phyloP scores from a whole-genome alignment of 1,140 invertebrate genomes.

The Monomorium pharaonis region DNA sequence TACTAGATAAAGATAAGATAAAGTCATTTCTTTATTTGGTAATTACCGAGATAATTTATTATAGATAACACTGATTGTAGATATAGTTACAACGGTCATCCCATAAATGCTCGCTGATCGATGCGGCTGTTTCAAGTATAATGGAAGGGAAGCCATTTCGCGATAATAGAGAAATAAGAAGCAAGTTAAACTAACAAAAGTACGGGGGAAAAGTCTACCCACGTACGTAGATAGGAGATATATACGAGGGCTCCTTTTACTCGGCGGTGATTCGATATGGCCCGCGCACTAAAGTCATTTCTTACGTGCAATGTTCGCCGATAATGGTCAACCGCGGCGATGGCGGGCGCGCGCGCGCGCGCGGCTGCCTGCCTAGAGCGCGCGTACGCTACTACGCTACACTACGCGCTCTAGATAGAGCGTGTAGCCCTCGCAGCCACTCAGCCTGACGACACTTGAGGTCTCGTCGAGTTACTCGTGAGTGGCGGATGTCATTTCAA shows the following conservation, averaged over 20 bases:
- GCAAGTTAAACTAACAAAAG: constrained; percentile 47
- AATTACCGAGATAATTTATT: too few species aligned
- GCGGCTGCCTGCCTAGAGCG: background rate
- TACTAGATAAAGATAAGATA: too few species aligned
- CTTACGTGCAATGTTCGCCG: constrained; percentile 64
- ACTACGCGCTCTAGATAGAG: constrained; percentile 64
- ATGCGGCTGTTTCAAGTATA: background rate
- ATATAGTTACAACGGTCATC: background rate
- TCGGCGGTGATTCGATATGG: constrained; percentile 66
- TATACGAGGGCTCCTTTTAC: constrained; percentile 43
- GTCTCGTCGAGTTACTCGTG: constrained; percentile 73
- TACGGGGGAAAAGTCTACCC: constrained; percentile 25
- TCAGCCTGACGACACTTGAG: constrained; percentile 57
- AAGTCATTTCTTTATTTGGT: too few species aligned
- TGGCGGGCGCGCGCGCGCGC: constrained; percentile 23
- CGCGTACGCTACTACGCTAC: constrained; percentile 3
- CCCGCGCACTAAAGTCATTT: constrained; percentile 44
- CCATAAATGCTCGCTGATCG: background rate
- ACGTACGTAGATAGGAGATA: constrained; percentile 27
- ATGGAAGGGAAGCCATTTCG: constrained; percentile 5
- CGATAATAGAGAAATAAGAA: constrained; percentile 16
- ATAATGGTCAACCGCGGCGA: constrained; percentile 69
- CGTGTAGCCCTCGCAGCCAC: constrained; percentile 44
- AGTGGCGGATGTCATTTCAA: constrained; percentile 76
- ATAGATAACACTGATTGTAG: background rate